Conservation (phyloP, 2,797 vertebrate species). For the Champsocephalus esox region DNA sequence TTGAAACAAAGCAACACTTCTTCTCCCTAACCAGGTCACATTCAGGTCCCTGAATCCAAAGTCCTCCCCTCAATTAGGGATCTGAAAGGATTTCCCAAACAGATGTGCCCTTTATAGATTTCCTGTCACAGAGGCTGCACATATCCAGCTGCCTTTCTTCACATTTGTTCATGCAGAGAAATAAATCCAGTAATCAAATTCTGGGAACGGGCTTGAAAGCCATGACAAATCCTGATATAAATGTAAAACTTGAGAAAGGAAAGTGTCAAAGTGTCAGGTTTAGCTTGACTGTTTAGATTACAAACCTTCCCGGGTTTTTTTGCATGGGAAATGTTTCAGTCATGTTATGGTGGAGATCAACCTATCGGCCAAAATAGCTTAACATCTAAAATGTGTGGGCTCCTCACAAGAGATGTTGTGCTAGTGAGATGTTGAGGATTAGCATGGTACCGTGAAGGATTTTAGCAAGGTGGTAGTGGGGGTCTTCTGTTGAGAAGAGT, state of each 20-base stretch:
- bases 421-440: slow-evolving; percentile 24
- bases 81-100: slow-evolving; percentile 69
- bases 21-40: slow-evolving; percentile 31
- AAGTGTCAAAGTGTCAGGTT: slow-evolving; percentile 71
- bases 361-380: slow-evolving; percentile 30
- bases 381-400: slow-evolving; percentile 29
- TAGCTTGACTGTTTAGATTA: slow-evolving; percentile 61
- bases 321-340: slow-evolving; percentile 39
- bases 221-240: slow-evolving; percentile 83
- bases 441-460: slow-evolving; percentile 6
- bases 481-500: neutral
- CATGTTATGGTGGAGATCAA: slow-evolving; percentile 47
- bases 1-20: slow-evolving; percentile 23
- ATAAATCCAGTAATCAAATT: slow-evolving; percentile 84
- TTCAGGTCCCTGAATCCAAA: slow-evolving; percentile 20
- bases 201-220: slow-evolving; percentile 69
- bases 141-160: slow-evolving; percentile 72
- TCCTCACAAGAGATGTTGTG: slow-evolving; percentile 1
- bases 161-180: slow-evolving; percentile 79
- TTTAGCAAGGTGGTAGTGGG: neutral
- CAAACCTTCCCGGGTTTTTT: slow-evolving; percentile 32
- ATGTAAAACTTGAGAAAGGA: slow-evolving; percentile 73
- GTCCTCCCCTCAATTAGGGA: slow-evolving; percentile 54
- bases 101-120: slow-evolving; percentile 79
- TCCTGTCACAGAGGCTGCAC: slow-evolving; percentile 76